Conservation (phyloP, 1,140 invertebrate genomes). For the Apis cerana region DNA sequence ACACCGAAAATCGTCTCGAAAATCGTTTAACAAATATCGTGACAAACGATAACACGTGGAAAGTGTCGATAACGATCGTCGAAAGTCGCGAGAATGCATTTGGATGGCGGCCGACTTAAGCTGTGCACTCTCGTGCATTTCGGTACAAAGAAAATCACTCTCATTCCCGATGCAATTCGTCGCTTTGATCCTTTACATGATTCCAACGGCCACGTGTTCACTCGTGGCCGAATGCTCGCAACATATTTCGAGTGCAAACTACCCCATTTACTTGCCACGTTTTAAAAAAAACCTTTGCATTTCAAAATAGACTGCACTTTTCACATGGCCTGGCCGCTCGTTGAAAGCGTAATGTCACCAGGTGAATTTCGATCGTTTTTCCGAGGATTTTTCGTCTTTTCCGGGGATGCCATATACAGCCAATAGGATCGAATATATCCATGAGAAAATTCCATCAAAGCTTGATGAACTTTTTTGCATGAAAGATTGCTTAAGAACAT, state of each 20-base stretch:
- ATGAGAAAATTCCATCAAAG: not conserved
- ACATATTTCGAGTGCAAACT: conserved; percentile 43
- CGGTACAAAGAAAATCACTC: conserved; percentile 13
- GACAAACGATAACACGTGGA: not conserved
- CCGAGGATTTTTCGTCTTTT: not conserved
- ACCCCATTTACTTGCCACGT: conserved; percentile 37
- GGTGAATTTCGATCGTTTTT: conserved; percentile 35
- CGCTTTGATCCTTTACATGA: conserved; percentile 37
- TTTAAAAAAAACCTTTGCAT: conserved; percentile 50
- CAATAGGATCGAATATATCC: not conserved
- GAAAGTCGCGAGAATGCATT: not conserved
- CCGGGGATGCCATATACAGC: no score
- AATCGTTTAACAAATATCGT: not conserved
- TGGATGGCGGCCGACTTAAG: not conserved
- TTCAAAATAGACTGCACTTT: conserved; percentile 38
- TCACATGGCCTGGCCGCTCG: not conserved
- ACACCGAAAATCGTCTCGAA: not conserved
- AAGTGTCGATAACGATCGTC: not conserved
- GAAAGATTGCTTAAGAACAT: not conserved
- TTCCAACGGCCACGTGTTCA: not conserved
- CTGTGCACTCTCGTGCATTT: not conserved
- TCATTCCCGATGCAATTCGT: conserved; percentile 22
- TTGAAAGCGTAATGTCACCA: conserved; percentile 8
- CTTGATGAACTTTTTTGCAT: not conserved
- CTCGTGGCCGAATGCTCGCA: conserved; percentile 8